A percentile compares a stretch with the other conserved stretches of the same genome.
Conservation (phyloP, 1,140 invertebrate species). For the Bombus superbus region DNA sequence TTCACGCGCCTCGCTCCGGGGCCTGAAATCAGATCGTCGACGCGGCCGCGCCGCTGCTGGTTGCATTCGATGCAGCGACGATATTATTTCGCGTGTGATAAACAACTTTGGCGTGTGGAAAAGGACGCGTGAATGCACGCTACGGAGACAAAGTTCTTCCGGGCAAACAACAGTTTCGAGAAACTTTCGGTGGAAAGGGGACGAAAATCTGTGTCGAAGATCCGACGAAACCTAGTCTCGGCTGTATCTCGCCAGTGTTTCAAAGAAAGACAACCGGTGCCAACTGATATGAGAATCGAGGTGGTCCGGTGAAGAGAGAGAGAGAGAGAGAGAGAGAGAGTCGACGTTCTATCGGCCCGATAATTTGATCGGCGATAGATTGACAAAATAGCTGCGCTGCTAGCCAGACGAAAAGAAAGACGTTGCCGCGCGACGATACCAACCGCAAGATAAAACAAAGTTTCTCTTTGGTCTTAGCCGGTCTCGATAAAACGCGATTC, state of each 20-base stretch:
- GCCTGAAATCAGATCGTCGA: background rate
- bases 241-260: constrained; percentile 23
- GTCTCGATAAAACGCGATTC: constrained; percentile 13
- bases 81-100: constrained; percentile 7
- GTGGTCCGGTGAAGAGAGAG: background rate
- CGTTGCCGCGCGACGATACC: constrained; percentile 31
- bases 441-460: constrained; percentile 21
- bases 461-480: constrained; percentile 13
- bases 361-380: constrained; percentile 59
- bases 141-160: too few species aligned
- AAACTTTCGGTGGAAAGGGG: too few species aligned
- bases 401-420: background rate
- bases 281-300: too few species aligned
- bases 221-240: background rate
- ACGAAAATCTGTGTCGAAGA: constrained; percentile 22
- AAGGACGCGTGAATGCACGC: background rate
- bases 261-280: constrained; percentile 41
- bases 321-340: background rate
- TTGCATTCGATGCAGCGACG: background rate
- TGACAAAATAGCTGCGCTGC: constrained; percentile 53
- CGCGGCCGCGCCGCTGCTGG: too few species aligned
- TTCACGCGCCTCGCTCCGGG: background rate
- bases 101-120: background rate
- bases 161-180: too few species aligned
- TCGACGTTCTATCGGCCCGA: constrained; percentile 34